Evolutionary conservation across 2,113 vertebrate species (phyloP).

Genomic region (Ceratotherium simum): DNA sequence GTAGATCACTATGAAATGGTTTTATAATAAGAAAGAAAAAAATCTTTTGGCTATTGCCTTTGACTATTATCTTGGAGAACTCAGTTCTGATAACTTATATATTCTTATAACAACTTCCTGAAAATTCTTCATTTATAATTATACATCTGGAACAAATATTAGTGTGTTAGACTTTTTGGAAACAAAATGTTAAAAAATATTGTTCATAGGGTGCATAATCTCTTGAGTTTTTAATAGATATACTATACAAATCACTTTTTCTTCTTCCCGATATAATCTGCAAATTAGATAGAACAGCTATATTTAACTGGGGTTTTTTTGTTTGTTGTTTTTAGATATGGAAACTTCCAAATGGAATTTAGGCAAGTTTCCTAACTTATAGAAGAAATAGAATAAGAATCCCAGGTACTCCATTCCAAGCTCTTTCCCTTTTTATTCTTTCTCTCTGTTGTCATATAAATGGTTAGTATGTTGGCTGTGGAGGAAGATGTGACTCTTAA

Average conservation of each 20-base stretch:
- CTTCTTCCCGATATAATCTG: background rate
- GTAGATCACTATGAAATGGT: background rate
- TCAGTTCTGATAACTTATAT: background rate
- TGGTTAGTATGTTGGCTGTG: background rate
- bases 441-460: background rate
- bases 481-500: background rate
- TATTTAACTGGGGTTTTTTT: constrained; percentile 3
- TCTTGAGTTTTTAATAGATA: background rate
- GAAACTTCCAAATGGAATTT: background rate
- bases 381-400: background rate
- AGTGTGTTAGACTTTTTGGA: background rate
- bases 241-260: background rate
- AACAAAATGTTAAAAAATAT: background rate
- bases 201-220: background rate
- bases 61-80: background rate
- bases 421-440: background rate
- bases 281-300: background rate
- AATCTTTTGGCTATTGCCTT: background rate
- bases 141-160: background rate
- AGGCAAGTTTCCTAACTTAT: background rate
- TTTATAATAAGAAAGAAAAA: background rate
- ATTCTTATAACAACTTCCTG: background rate
- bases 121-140: background rate
- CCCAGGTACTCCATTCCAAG: background rate
- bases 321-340: background rate